Evolutionary conservation across 2,113 vertebrate species (phyloP), one percentile per base, ranked within the genome.

Genomic region (Ciconia maguari): DNA sequence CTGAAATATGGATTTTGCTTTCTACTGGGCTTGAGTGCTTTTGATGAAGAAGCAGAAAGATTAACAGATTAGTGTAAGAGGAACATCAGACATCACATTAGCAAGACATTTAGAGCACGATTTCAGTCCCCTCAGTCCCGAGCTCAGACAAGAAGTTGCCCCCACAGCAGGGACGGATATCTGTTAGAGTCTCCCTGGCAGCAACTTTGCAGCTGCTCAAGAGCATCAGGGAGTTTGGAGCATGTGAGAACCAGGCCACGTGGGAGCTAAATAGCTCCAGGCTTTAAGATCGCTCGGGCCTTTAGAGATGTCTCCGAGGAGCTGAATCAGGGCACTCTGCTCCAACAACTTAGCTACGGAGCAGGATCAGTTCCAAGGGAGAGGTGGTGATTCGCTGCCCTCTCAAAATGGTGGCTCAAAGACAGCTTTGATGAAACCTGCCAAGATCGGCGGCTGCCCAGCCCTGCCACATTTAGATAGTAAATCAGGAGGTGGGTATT

Each of bases 221-320:
- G 41, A 89, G 91, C 91, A 36, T 48, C 1, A 0, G 42, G 94
- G 91, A 90, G 58, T 36, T 54, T 34, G 74, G 41, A 96, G 93
- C 74, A 85, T 76, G 87, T 52, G 84, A 79, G 69, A 95, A 83
- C 34, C 78, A 76, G 85, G 81, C 70, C 82, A 24, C 3, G 7
- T 6, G 93, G 87, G 96, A 97, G 44, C 82, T 29, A 36, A 61
- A 91, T 18, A 94, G 93, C 96, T 93, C 41, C 96, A 90, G 96
- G 96, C 82, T 96, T 64, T n/a, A 92, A 88, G 82, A 75, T 88
- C 85, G 84, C 84, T 91, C 1, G 0, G 81, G 87, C 78, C 78
- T 95, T 86, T 72, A 38, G 91, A 88, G 82, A 26, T 38, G 49
- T 88, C 87, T 90, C 46, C 0, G 15, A 94, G 90, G 92, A 96